phyloP scores from a whole-genome alignment of 2,888 invertebrate species.

The Dioctria rufipes region DNA sequence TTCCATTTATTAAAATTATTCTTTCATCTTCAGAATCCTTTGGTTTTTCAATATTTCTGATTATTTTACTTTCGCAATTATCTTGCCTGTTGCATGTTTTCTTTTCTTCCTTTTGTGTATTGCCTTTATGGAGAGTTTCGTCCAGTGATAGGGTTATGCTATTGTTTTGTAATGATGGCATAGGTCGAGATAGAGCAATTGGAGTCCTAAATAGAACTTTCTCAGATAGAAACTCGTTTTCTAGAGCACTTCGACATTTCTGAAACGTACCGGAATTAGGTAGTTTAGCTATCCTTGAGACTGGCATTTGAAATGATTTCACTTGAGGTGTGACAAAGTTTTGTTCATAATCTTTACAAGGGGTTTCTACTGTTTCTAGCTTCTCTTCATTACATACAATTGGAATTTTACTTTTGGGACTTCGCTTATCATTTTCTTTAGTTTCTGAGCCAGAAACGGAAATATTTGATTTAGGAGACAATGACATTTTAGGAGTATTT shows the following conservation, averaged over 20 bases:
- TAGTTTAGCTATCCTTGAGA: constrained; percentile 18
- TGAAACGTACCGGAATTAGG: constrained; percentile 47
- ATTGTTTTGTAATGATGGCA: constrained; percentile 63
- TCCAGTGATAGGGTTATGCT: constrained; percentile 67
- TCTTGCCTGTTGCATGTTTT: background rate
- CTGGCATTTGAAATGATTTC: constrained; percentile 60
- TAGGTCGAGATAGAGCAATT: constrained; percentile 67
- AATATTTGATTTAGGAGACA: no score
- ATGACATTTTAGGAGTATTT: no score
- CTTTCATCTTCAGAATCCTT: background rate
- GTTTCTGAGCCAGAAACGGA: no score
- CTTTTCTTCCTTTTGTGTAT: constrained; percentile 1
- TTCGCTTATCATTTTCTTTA: no score
- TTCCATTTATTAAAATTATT: constrained; percentile 77
- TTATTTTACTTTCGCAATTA: background rate
- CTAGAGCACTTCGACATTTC: constrained; percentile 62
- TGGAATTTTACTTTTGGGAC: no score
- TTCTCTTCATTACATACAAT: no score
- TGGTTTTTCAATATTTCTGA: background rate
- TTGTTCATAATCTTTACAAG: constrained; percentile 62
- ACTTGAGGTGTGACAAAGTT: constrained; percentile 69
- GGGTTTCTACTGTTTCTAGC: constrained; percentile 61
- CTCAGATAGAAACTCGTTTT: constrained; percentile 68
- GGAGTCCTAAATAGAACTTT: constrained; percentile 71
- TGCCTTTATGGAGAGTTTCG: constrained; percentile 64